Conservation (phyloP, 1,140 invertebrate genomes). For the Procambarus virginalis region DNA sequence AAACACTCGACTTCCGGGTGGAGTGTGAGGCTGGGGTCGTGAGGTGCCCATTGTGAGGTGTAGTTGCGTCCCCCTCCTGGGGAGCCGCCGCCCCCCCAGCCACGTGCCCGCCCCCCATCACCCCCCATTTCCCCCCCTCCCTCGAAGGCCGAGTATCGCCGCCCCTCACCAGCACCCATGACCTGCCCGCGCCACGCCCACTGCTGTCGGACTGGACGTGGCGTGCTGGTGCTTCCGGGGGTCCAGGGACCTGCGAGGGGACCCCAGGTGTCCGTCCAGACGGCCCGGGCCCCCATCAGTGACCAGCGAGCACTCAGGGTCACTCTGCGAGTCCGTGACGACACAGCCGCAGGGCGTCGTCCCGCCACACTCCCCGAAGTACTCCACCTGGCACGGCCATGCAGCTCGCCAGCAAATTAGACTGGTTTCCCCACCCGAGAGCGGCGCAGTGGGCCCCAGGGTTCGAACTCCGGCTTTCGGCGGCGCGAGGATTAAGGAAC, state of each 20-base stretch:
- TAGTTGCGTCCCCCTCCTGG: background rate
- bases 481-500: conserved; percentile 12
- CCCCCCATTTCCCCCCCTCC: background rate
- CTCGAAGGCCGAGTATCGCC: background rate
- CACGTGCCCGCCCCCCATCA: background rate
- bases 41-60: background rate
- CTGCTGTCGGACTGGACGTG: conserved; percentile 65
- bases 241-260: conserved; percentile 39
- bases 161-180: conserved; percentile 35
- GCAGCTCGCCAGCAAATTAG: conserved; percentile 12
- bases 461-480: background rate
- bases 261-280: conserved; percentile 47
- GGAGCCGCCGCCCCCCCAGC: background rate
- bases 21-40: conserved; percentile 15
- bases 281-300: conserved; percentile 51
- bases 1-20: conserved; percentile 47
- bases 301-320: conserved; percentile 13
- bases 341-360: conserved; percentile 9
- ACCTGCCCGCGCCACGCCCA: conserved; percentile 14
- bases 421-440: conserved; percentile 21
- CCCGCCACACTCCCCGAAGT: conserved; percentile 6
- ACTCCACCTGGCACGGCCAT: conserved; percentile 35
- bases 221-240: conserved; percentile 69
- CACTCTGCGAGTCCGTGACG: background rate
- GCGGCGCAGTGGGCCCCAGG: background rate